Evolutionary conservation across 2,797 vertebrate species (phyloP).

Genomic region (Scolopax rusticola): DNA sequence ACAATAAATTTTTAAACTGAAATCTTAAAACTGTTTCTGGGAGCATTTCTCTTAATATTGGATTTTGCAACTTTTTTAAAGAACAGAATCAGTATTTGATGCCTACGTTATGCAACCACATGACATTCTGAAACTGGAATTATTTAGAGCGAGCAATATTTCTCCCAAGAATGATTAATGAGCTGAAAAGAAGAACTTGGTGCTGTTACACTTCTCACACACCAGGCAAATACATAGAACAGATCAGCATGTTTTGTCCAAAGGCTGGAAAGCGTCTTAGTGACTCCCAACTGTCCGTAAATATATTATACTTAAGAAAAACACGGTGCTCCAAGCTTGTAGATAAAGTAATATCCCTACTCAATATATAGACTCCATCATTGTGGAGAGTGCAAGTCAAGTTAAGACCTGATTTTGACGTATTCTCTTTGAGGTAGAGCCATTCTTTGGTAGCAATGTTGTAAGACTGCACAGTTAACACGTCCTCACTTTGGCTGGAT

Average conservation of each 20-base stretch:
- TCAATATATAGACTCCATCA: slow-evolving; percentile 96
- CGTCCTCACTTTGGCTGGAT: slow-evolving; percentile 87
- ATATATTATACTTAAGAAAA: slow-evolving; percentile 95
- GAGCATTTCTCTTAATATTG: background rate
- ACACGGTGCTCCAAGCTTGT: slow-evolving; percentile 91
- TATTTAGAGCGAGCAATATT: background rate
- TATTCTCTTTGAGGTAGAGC: slow-evolving; percentile 92
- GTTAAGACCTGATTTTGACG: slow-evolving; percentile 94
- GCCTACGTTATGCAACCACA: background rate
- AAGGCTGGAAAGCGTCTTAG: slow-evolving; percentile 90
- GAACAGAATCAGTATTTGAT: background rate
- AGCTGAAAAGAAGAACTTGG: background rate
- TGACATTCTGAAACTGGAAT: background rate
- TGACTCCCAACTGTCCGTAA: slow-evolving; percentile 90
- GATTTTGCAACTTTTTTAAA: background rate
- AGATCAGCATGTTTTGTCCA: slow-evolving; percentile 93
- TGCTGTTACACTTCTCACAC: slow-evolving; percentile 69
- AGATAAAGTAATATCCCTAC: slow-evolving; percentile 89
- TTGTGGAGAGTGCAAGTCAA: slow-evolving; percentile 94
- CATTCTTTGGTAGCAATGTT: slow-evolving; percentile 88
- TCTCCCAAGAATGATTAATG: background rate
- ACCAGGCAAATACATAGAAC: slow-evolving; percentile 91
- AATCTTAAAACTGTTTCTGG: background rate
- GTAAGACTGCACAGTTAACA: slow-evolving; percentile 92
- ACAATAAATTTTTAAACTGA: background rate